Evolutionary conservation across 2,797 vertebrate genomes (phyloP).

Genomic region (Crenuchus spilurus): DNA sequence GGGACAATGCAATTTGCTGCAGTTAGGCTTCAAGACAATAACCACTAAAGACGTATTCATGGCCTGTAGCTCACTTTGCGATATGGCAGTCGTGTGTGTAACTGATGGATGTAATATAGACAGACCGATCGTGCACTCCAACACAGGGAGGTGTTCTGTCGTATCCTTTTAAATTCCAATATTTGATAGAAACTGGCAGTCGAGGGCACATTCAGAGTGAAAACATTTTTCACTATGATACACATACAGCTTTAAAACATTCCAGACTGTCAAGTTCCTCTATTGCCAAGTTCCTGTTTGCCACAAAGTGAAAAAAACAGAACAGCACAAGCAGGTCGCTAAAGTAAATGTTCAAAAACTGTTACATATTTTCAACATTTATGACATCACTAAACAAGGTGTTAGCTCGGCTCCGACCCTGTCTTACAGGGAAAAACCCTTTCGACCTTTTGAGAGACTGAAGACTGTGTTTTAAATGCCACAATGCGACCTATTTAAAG

Average conservation of each 20-base stretch:
- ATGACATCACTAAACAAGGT: not conserved
- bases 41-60: not conserved
- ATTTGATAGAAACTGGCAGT: not conserved
- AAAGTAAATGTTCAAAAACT: not conserved
- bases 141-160: not conserved
- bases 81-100: not conserved
- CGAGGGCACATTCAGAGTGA: not conserved
- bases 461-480: not conserved
- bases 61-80: not conserved
- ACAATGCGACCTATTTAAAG: not conserved
- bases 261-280: constrained; percentile 45
- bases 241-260: constrained; percentile 7
- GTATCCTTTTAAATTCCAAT: not conserved
- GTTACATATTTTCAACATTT: not conserved
- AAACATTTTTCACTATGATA: not conserved
- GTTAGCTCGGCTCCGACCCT: not conserved
- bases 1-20: constrained; percentile 5
- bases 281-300: constrained; percentile 50
- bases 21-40: not conserved
- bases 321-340: not conserved
- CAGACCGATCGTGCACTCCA: not conserved
- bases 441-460: not conserved
- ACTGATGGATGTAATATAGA: not conserved
- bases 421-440: not conserved
- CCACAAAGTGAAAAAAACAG: constrained; percentile 20